phyloP scores from a whole-genome alignment of 2,113 vertebrate genomes.

The Protomyctophum bolini region DNA sequence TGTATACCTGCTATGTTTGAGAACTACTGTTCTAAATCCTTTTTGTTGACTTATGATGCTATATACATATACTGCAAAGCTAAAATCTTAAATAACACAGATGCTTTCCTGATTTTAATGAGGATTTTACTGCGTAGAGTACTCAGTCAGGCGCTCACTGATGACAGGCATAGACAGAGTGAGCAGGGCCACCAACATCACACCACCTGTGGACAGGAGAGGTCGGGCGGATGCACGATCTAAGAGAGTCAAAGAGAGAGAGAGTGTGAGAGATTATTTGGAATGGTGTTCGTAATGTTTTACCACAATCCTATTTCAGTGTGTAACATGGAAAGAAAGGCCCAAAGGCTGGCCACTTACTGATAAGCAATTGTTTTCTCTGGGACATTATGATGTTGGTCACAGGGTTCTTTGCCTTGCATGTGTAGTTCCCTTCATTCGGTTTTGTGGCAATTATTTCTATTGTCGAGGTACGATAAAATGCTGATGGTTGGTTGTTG shows the following conservation, averaged over 20 bases:
- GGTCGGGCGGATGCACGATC: constrained; percentile 25
- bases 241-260: constrained; percentile 23
- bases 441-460: neutral
- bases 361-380: constrained; percentile 7
- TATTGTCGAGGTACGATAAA: constrained; percentile 10
- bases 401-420: constrained; percentile 69
- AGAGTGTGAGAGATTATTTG: neutral
- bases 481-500: neutral
- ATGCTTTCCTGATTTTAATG: constrained; percentile 6
- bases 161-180: constrained; percentile 38
- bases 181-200: constrained; percentile 45
- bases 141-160: constrained; percentile 37
- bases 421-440: constrained; percentile 60
- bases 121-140: neutral
- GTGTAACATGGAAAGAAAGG: neutral
- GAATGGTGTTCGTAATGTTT: neutral
- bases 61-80: too few relatives aligned
- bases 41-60: too few relatives aligned
- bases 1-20: too few relatives aligned
- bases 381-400: constrained; percentile 55
- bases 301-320: neutral
- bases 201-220: constrained; percentile 11
- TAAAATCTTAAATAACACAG: neutral
- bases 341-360: constrained; percentile 38
- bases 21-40: too few relatives aligned